Base-by-base conservation (phyloP, 2,113 vertebrate genomes). In the Pachypanchax playfairii region DNA sequence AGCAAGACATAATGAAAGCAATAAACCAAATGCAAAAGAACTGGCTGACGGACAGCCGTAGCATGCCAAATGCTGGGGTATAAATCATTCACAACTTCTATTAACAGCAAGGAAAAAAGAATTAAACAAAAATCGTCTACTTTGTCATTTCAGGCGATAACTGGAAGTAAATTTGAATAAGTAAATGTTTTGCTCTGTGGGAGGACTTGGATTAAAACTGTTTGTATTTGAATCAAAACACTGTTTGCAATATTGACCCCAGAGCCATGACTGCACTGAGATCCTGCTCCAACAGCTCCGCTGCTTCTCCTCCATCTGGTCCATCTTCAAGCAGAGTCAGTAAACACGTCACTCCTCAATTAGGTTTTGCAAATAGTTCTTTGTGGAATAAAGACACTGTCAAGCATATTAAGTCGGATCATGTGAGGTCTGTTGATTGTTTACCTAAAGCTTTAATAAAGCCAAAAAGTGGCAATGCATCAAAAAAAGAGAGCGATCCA, bases 241-340 rank as follows among this genome's bases (percentile, higher is more conserved):
- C 53, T 83, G 77, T 83, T 85, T 83, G 66, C 70, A 58, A 60
- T 86, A 83, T 87, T 88, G 80, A 79, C 80, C 83, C 54, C 14
- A 18, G 67, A 78, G 79, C 46, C 4, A 24, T 11, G 14, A 49
- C 67, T 65, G 70, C 70, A 73, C 55, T 48, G 58, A 75, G 66
- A 60, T 44, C 59, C 60, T 48, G 65, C 65, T 49, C 38, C 25
- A 42, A 62, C 55, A 48, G 56, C 21, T 65, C 31, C 39, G 51
- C 54, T 38, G 58, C 47, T 46, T 64, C 49, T 43, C 46, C 71
- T 65, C 68, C 43, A 62, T 68, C 58, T 70, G 65, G 41, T 65
- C 0, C 0, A 63, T 61, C 24, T 35, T 44, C 64, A 59, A 12
- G 21, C 51, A 36, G 64, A 76, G 53, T 55, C 26, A 61, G 46